phyloP scores from a whole-genome alignment of 2,888 invertebrate genomes.

The Euspilapteryx auroguttella region DNA sequence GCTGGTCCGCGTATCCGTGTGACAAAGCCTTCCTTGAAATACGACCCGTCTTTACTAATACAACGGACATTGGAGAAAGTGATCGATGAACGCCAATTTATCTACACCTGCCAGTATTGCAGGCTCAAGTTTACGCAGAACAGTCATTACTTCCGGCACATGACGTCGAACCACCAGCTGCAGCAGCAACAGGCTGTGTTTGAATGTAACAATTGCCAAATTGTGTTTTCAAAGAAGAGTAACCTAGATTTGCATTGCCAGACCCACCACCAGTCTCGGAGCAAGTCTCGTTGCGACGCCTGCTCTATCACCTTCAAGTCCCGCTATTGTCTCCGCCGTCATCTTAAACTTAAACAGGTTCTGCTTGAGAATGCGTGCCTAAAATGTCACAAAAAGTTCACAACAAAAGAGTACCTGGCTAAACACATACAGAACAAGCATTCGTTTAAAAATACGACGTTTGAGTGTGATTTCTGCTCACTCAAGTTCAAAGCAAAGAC shows the following conservation, averaged over 20 bases:
- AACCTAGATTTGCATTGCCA: slow-evolving; percentile 38
- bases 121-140: slow-evolving; percentile 42
- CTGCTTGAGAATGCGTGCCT: slow-evolving; percentile 37
- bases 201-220: slow-evolving; percentile 41
- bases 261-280: slow-evolving; percentile 31
- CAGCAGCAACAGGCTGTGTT: slow-evolving; percentile 37
- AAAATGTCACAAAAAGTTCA: slow-evolving; percentile 44
- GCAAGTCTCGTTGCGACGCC: slow-evolving; percentile 39
- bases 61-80: slow-evolving; percentile 9
- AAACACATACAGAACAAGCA: slow-evolving; percentile 44
- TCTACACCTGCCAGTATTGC: slow-evolving; percentile 46
- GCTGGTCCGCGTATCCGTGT: slow-evolving; percentile 41
- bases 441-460: slow-evolving; percentile 31
- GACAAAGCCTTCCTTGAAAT: slow-evolving; percentile 26
- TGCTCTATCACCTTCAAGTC: slow-evolving; percentile 49
- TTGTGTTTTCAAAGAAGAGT: slow-evolving; percentile 34
- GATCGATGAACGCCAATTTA: slow-evolving; percentile 25
- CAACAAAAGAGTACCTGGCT: slow-evolving; percentile 24
- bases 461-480: slow-evolving; percentile 35
- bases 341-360: slow-evolving; percentile 36
- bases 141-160: slow-evolving; percentile 46
- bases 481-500: slow-evolving; percentile 41
- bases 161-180: slow-evolving; percentile 39
- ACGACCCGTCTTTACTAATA: no score
- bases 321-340: slow-evolving; percentile 37